Conservation (phyloP, 2,888 invertebrate genomes). For the Scaptomyza polygonia region DNA sequence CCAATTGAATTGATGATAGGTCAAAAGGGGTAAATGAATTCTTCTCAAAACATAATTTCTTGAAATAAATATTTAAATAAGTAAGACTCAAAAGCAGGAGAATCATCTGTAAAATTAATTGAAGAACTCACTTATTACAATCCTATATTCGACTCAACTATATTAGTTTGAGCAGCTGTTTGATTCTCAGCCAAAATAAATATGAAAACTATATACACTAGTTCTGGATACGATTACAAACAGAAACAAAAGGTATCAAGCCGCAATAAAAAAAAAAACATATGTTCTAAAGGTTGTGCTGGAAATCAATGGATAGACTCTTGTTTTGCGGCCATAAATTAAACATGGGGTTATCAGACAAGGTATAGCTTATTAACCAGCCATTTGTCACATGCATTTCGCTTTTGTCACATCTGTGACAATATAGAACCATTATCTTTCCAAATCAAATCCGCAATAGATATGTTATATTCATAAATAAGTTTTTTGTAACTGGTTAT, state of each 20-base stretch:
- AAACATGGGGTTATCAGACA: constrained; percentile 12
- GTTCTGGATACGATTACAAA: constrained; percentile 34
- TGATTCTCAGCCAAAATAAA: background rate
- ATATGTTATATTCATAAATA: background rate
- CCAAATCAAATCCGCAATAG: background rate
- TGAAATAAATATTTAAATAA: background rate
- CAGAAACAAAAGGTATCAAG: constrained; percentile 27
- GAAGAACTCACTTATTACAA: too few species aligned
- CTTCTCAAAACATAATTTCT: background rate
- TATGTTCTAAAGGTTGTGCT: constrained; percentile 1
- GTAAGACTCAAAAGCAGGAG: too few species aligned
- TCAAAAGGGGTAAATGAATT: constrained; percentile 47
- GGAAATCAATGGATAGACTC: constrained; percentile 14
- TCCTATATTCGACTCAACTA: background rate
- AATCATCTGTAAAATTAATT: too few species aligned
- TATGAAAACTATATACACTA: background rate
- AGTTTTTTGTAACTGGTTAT: too few species aligned
- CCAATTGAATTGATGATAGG: constrained; percentile 49
- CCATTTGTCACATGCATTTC: constrained; percentile 20
- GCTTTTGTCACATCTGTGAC: constrained; percentile 18
- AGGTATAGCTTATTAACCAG: constrained; percentile 1
- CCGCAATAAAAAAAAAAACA: constrained; percentile 25
- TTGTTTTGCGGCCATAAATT: constrained; percentile 1
- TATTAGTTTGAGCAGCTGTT: constrained; percentile 20
- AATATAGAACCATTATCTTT: constrained; percentile 10